Percentiles rank a stretch among this genome's conserved stretches.
Evolutionary conservation across 2,113 vertebrate genomes (phyloP).

Genomic region (Neotoma lepida): DNA sequence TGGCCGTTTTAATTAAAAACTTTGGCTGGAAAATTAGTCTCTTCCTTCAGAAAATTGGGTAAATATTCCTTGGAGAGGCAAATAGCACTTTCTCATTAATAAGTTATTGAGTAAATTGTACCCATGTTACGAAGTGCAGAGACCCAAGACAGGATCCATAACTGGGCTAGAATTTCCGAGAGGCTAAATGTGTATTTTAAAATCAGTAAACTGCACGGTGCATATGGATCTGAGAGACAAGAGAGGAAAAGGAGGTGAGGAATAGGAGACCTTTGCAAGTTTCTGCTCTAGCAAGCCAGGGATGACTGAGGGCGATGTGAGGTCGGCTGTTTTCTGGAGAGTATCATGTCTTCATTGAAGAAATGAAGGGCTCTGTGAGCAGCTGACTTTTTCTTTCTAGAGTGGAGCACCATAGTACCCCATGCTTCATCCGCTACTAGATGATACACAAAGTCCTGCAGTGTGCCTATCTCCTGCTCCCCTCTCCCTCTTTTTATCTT

Average conservation of each 20-base stretch:
- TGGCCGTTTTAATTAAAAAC: conserved; percentile 35
- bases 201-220: not conserved
- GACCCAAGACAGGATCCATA: not conserved
- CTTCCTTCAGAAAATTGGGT: conserved; percentile 49
- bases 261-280: not conserved
- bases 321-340: not conserved
- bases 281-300: not conserved
- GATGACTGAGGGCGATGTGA: not conserved
- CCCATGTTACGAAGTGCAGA: not conserved
- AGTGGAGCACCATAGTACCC: not conserved
- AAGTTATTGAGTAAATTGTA: conserved; percentile 16
- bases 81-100: conserved; percentile 24
- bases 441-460: not conserved
- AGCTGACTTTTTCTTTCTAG: not conserved
- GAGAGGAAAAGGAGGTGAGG: not conserved
- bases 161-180: conserved; percentile 13
- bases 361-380: not conserved
- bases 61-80: conserved; percentile 45
- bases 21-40: conserved; percentile 15
- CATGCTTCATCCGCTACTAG: not conserved
- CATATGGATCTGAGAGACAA: not conserved
- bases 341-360: not conserved
- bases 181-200: not conserved
- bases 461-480: not conserved
- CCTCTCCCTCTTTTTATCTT: not conserved